A percentile compares a stretch with the other conserved stretches of the same genome.
Evolutionary conservation across 1,140 invertebrate species (phyloP).

Genomic region (Varroa destructor): DNA sequence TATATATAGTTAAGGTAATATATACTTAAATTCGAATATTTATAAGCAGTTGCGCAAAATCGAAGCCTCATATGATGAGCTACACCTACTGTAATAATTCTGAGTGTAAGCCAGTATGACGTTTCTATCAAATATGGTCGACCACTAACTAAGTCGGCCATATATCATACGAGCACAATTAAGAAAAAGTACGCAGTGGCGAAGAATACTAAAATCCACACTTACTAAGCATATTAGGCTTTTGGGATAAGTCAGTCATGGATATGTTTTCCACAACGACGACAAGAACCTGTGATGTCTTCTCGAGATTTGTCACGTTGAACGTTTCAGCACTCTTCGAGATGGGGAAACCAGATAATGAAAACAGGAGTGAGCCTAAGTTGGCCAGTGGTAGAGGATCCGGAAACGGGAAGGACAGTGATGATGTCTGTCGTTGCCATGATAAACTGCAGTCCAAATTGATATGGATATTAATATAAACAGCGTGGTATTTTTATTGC

Average conservation of each 20-base stretch:
- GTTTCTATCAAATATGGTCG: no score
- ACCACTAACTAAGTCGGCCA: no score
- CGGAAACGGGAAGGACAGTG: neutral
- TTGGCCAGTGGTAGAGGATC: neutral
- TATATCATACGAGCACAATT: no score
- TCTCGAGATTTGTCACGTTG: constrained; percentile 1
- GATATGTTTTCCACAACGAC: constrained; percentile 22
- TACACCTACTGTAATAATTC: no score
- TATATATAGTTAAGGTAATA: no score
- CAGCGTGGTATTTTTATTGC: no score
- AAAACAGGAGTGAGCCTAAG: constrained; percentile 6
- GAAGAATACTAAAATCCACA: no score
- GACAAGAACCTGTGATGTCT: neutral
- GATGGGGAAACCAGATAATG: neutral
- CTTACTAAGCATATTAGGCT: constrained; percentile 2
- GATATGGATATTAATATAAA: neutral
- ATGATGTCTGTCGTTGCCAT: constrained; percentile 6
- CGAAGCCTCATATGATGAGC: no score
- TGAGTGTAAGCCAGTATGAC: no score
- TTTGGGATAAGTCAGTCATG: neutral
- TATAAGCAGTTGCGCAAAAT: no score
- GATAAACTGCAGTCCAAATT: neutral
- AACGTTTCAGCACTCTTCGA: neutral
- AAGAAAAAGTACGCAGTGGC: no score
- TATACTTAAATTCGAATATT: no score